Base-by-base conservation (phyloP, 1,140 invertebrate species). In the Drosophila watanabei region DNA sequence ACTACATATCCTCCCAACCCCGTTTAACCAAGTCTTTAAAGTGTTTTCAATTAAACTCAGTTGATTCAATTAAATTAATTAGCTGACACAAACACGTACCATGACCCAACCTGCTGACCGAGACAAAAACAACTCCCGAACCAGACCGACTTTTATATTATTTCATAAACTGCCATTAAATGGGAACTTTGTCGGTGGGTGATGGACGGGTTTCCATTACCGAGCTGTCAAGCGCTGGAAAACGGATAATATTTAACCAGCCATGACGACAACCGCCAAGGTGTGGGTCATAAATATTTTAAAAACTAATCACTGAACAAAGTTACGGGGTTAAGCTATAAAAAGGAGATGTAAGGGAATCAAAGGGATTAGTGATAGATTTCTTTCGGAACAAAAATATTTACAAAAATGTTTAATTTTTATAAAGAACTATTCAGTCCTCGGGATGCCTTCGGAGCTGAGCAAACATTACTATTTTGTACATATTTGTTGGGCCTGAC, bases 401-500 rank as follows among this genome's bases (percentile, higher is more conserved):
- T 37, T 13, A 18, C 16, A 45, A 14, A 69, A 39, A 86, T 90
- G 81, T 48, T 33, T 7, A n/a, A 49, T 45, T 57, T 30, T 39
- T 65, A 32, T 11, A n/a, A 59, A 1, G 52, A 82, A 10, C 52
- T 92, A 8, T 75, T 92, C 3, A 58, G 49, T 56, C 89, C 92
- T 4, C 80, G 60, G 8, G 92, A 93, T 75, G 76, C 89, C 5
- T 90, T 84, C 48, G 80, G 79, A 7, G 85, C 92, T 0, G 79
- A 87, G 49, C 87, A 89, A 39, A 88, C 82, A 13, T 39, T 93
- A 35, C 59, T 93, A 0, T 63, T 83, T 5, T 78, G 86, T 32
- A 92, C 90, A 8, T 93, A 87, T 18, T 4, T 93, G 4, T 60
- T 93, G n/a, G 92, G 92, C 0, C 28, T 93, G 35, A 93, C 92